Evolutionary conservation across 2,113 vertebrate species (phyloP), one percentile per base, ranked within the genome.

Genomic region (Suncus etruscus): DNA sequence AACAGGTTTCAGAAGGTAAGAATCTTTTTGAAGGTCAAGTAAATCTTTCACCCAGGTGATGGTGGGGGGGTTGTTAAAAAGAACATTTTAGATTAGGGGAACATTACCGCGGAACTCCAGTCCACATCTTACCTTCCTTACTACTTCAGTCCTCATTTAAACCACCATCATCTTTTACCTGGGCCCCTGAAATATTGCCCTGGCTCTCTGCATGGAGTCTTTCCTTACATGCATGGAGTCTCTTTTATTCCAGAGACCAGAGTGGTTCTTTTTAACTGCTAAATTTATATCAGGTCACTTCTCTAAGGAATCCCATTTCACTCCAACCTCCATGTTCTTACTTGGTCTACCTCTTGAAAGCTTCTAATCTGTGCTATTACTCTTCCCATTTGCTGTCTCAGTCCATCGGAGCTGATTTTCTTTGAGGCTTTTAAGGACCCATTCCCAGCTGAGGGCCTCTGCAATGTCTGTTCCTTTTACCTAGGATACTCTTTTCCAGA

Each of bases 11-110:
- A 83, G 79, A 70, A 63, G 54, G 31, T 69, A 51, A 74, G 12
- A 22, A 47, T 87, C 32, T 25, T 61, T 91, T 82, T 81, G 93
- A 76, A 77, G n/a, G 65, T 91, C 50, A 66, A 2, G 22, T n/a
- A 24, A 83, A n/a, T 76, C 51, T 75, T 24, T 4, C 14, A 66
- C 22, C 2, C 29, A n/a, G 47, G 54, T 79, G 39, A 11, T 3
- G 6, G 74, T 18, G 12, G 47, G 15, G 61, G 39, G 39, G 39
- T 39, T 39, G 39, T 39, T 39, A 12, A 65, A 24, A 70, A 86
- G 61, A 91, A 45, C 39, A 86, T 70, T 50, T 15, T 4, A 48
- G 50, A 31, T 31, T 6, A 47, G 25, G 45, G 24, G n/a, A 15
- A 75, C 18, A 12, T 68, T 47, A 32, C 29, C 50, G 3, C 16